These are phyloP conservation scores for Scyliorhinus canicula DNA, from an alignment of 2,797 vertebrate species.

Conservation along the genomic window DNA sequence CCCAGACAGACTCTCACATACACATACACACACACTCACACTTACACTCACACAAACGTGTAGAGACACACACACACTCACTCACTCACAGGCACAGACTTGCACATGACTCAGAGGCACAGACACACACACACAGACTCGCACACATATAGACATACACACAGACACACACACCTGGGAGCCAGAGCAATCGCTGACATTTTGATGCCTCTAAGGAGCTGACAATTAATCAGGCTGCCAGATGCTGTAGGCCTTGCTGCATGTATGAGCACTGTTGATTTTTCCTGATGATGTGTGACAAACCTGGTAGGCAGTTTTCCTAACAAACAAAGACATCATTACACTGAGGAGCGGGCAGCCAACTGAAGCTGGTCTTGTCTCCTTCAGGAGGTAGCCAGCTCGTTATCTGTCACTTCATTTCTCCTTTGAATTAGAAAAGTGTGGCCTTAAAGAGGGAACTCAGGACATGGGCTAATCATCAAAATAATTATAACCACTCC, in stretches of 20 bases:
- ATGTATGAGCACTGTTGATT: background rate
- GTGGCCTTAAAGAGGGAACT: background rate
- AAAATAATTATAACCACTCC: background rate
- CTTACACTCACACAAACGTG: no score
- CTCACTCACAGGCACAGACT: background rate
- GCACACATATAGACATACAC: background rate
- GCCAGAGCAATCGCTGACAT: background rate
- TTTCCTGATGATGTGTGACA: background rate
- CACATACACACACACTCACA: no score
- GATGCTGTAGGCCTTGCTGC: background rate
- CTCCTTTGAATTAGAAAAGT: background rate
- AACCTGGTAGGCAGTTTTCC: background rate
- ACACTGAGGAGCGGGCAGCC: background rate
- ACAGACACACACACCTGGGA: background rate
- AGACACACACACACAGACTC: background rate
- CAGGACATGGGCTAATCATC: background rate
- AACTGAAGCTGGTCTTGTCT: background rate
- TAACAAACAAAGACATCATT: background rate
- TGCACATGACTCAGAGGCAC: no score
- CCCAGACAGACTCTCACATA: no score
- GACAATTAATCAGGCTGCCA: constrained; percentile 4
- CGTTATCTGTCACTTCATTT: background rate
- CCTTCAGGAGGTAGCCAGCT: background rate
- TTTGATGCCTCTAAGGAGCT: background rate
- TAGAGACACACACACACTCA: background rate